These are phyloP conservation scores for Plemyria rubiginata DNA, from an alignment of 2,888 invertebrate genomes.

Conservation along the genomic window DNA sequence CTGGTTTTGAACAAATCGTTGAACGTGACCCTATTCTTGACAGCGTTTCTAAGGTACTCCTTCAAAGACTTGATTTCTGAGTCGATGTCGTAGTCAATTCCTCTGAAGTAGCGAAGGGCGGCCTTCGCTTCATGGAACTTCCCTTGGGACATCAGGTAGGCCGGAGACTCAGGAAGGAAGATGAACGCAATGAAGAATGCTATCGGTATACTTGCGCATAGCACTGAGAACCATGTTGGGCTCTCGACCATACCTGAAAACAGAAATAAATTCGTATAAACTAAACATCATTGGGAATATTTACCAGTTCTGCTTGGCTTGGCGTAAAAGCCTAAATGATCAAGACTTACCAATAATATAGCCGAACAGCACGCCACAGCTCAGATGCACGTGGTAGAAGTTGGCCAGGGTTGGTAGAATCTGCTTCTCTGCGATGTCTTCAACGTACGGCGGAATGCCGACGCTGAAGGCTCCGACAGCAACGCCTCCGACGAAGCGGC, in stretches of 20 bases:
- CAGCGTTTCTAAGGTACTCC: conserved; percentile 74
- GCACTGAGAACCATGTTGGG: conserved; percentile 69
- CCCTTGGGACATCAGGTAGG: conserved; percentile 84
- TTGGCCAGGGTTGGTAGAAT: conserved; percentile 87
- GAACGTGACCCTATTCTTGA: conserved; percentile 72
- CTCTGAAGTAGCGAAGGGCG: conserved; percentile 86
- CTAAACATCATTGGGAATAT: not conserved
- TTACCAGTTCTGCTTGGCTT: not conserved
- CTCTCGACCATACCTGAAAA: conserved; percentile 74
- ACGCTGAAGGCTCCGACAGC: conserved; percentile 87
- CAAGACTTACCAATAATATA: conserved; percentile 82
- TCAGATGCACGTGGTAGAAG: conserved; percentile 88
- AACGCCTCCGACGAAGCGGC: conserved; percentile 86
- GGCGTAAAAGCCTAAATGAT: not conserved
- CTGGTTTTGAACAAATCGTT: conserved; percentile 72
- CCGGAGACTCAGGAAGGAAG: conserved; percentile 90
- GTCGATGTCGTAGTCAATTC: conserved; percentile 83
- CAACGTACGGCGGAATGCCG: conserved; percentile 87
- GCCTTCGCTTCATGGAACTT: conserved; percentile 84
- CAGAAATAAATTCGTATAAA: not conserved
- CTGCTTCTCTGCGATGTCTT: conserved; percentile 87
- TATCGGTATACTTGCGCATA: conserved; percentile 72
- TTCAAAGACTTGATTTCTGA: conserved; percentile 81
- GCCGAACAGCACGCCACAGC: conserved; percentile 86
- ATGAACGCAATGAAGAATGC: conserved; percentile 81